These are phyloP conservation scores for Drosophila azteca DNA, from an alignment of 1,140 invertebrate species.

Conservation along the genomic window DNA sequence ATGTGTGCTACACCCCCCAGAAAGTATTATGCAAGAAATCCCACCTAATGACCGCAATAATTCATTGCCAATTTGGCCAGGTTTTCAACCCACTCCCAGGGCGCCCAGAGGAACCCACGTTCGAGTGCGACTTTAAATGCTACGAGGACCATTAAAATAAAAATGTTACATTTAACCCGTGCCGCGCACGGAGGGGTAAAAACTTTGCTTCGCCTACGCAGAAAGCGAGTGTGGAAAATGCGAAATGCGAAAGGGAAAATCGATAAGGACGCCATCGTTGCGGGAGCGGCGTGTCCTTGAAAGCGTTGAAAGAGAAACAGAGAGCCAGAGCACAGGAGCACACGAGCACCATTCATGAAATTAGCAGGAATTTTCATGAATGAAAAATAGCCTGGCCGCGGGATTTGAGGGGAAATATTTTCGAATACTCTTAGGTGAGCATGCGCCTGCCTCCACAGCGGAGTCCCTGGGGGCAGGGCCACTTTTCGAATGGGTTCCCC, in stretches of 20 bases:
- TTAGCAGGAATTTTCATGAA: slow-evolving; percentile 54
- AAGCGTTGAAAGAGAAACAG: slow-evolving; percentile 29
- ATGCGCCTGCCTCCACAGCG: slow-evolving; percentile 20
- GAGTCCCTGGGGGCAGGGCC: no score
- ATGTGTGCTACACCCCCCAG: no score
- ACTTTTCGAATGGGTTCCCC: slow-evolving; percentile 31
- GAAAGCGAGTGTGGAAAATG: slow-evolving; percentile 34
- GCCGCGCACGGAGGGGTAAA: slow-evolving; percentile 4
- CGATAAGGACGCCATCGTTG: slow-evolving; percentile 62
- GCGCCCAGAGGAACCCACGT: no score
- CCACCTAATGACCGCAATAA: no score
- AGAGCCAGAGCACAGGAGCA: neutral
- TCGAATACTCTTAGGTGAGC: slow-evolving; percentile 29
- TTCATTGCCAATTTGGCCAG: no score
- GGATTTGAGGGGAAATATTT: slow-evolving; percentile 2
- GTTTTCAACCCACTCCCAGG: no score
- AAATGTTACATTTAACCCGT: slow-evolving; percentile 22
- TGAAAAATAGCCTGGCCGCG: slow-evolving; percentile 31
- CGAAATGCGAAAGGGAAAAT: slow-evolving; percentile 60
- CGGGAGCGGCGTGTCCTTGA: slow-evolving; percentile 60
- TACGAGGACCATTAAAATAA: neutral
- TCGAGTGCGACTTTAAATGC: slow-evolving; percentile 13
- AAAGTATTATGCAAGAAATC: no score
- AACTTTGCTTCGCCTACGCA: slow-evolving; percentile 35
- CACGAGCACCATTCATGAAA: slow-evolving; percentile 65